Evolutionary conservation across 1,140 invertebrate species (phyloP), one percentile per base, ranked within the genome.

Genomic region (Aporrectodea caliginosa): DNA sequence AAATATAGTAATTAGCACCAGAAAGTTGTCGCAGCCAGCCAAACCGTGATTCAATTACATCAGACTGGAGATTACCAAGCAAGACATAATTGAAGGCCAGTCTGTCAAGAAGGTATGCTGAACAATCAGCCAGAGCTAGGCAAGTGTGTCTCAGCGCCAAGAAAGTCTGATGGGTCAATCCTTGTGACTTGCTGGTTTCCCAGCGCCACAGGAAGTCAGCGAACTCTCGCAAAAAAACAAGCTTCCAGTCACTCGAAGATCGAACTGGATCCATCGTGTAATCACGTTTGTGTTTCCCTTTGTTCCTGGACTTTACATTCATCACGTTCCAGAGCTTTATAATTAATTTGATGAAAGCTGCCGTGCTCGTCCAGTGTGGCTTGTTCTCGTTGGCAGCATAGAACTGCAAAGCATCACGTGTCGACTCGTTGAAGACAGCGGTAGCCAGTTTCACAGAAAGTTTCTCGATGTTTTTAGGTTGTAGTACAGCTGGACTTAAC

Each of bases 41-140:
- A 72, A 72, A 72, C 6, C 70, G n/a, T 72, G 70, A 72, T 32
- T 72, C 70, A 29, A 72, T 29, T 2, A 29, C 70, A 72, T 72
- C 70, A 6, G 70, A 72, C 31, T 72, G 70, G 2, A 72, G 70
- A 72, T 72, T 29, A 2, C 70, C 70, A 29, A 72, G 70, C 6
- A 29, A 27, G 27, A 6, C 6, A 72, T 72, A 72, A 29, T 72
- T 6, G 31, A 72, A 72, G 31, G 2, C 70, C 2, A 72, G n/a
- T 2, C 14, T 6, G 31, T 72, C 70, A 29, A 72, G 6, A 6
- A 72, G 31, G 31, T 72, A 72, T 6, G n/a, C 31, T 27, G n/a
- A 2, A 27, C 70, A 72, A 29, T 72, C 70, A 6, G 70, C 70
- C n/a, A 29, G 27, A 14, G 70, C 70, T 12, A 32, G 31, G 27